These are phyloP conservation scores for Andrena marginata DNA, from an alignment of 2,888 invertebrate species.

Conservation along the genomic window DNA sequence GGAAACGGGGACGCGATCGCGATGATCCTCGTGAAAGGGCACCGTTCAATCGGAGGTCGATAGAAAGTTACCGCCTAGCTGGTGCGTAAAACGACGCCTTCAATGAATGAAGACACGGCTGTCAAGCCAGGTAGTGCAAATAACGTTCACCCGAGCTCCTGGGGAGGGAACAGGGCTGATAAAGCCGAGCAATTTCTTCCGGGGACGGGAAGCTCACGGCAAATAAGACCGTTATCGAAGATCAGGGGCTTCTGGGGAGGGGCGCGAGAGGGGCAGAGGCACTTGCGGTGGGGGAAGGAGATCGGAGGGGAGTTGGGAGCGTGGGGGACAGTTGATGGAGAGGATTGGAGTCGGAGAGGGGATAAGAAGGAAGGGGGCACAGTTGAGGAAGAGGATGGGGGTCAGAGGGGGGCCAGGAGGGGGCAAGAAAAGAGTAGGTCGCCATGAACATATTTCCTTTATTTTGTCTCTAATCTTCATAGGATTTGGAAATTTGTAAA, in stretches of 20 bases:
- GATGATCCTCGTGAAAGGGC: constrained; percentile 4
- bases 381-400: no score
- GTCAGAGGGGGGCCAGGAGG: no score
- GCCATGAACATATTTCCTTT: constrained; percentile 20
- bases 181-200: constrained; percentile 54
- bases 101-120: constrained; percentile 26
- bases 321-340: no score
- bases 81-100: constrained; percentile 11
- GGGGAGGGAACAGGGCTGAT: constrained; percentile 22
- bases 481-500: no score
- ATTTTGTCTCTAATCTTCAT: constrained; percentile 4
- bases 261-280: no score
- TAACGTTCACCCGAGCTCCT: constrained; percentile 43
- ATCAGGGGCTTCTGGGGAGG: background rate
- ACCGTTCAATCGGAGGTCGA: constrained; percentile 1
- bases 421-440: constrained; percentile 11
- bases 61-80: constrained; percentile 11
- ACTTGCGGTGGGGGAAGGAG: no score
- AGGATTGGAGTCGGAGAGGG: no score
- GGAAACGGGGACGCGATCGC: constrained; percentile 14
- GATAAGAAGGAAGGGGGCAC: no score
- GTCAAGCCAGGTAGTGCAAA: constrained; percentile 32
- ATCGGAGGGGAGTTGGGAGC: no score
- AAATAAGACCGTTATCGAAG: constrained; percentile 49
- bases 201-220: constrained; percentile 37